A percentile compares a stretch with the other conserved stretches of the same genome.
These are phyloP conservation scores for Oligia fasciuncula DNA, from an alignment of 2,888 invertebrate species.

Conservation along the genomic window DNA sequence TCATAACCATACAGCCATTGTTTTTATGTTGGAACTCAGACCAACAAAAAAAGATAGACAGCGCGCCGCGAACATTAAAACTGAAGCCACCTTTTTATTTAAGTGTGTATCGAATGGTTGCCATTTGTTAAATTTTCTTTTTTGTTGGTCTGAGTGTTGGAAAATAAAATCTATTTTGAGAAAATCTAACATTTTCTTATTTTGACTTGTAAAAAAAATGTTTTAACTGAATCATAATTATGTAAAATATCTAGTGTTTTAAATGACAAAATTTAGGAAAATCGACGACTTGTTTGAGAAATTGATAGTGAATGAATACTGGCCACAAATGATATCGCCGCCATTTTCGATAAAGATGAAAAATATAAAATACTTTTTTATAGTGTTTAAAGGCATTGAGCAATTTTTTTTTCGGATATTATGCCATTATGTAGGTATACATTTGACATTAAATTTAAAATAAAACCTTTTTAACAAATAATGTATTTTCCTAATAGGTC, in stretches of 20 bases:
- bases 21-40: no score
- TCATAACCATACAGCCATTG: neutral
- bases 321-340: neutral
- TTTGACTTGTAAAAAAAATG: neutral
- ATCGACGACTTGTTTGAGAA: neutral
- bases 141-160: no score
- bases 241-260: neutral
- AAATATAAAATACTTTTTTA: neutral
- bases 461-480: neutral
- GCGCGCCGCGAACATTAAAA: no score
- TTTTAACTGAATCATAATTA: neutral
- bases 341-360: neutral
- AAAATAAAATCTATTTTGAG: neutral
- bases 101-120: no score
- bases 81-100: no score
- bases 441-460: neutral
- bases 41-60: no score
- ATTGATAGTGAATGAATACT: neutral
- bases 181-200: neutral
- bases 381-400: neutral
- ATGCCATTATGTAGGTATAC: neutral
- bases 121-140: no score
- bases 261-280: neutral
- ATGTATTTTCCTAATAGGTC: no score
- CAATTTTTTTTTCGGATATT: neutral